Base-by-base conservation (phyloP, 2,888 invertebrate genomes). In the Petrolisthes cinctipes region DNA sequence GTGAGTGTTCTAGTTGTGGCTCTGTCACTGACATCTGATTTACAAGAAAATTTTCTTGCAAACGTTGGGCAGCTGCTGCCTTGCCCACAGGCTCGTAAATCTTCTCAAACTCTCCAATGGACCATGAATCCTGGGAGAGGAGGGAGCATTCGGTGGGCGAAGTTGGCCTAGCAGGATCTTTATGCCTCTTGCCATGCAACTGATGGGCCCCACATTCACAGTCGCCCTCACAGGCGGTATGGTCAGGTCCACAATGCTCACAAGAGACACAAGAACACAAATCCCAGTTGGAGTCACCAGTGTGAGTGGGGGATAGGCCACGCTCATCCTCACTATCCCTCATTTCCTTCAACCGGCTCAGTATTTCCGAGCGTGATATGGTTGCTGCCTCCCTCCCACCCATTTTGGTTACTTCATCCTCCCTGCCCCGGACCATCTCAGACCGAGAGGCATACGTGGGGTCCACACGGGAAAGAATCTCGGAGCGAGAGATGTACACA, bases 401-500 rank as follows among this genome's bases (percentile, higher is more conserved):
- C 68, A 53, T 75, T 11, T 79, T 20, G 5, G 9, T 17, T 7
- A 23, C 53, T 6, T 85, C 80, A 17, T 20, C n/a, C 53, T 75
- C 71, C 73, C 79, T 68, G 54, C 23, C 5, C 76, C n/a, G 71
- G 37, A 53, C 37, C 37, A 82, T 76, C 56, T 82, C 82, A 2
- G 85, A n/a, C 37, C 79, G 78, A 56, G 89, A 86, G 17, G 61
- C 57, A 61, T 86, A 86, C 6, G 73, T 79, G n/a, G 86, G 86
- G 56, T 90, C 89, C 14, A 88, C 82, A n/a, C 83, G 78, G 5
- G 90, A 86, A 71, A 91, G 56, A 23, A 91, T 91, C 80, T 90
- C 89, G 14, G 91, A 89, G n/a, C 91, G 90, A n/a, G 91, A 91
- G 23, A 91, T 88, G 78, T 90, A 91, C 11, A 90, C 88, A 51